Evolutionary conservation across 2,113 vertebrate genomes (phyloP).

Genomic region (Neogobius melanostomus): DNA sequence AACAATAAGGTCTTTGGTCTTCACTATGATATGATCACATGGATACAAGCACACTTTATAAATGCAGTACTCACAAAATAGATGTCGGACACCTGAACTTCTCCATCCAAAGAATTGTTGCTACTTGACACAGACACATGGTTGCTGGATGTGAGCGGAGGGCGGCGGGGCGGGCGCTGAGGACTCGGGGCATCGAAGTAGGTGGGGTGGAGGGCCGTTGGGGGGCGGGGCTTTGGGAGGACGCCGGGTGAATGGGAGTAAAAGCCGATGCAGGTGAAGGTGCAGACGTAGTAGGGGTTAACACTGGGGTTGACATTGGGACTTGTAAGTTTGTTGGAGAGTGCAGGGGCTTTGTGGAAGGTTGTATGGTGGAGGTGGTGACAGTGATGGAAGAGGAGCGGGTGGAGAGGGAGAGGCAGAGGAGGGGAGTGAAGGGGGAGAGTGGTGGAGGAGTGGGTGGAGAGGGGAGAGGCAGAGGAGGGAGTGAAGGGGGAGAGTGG

Average conservation of each 20-base stretch:
- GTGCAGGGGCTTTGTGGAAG: conserved; percentile 51
- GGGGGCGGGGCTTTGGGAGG: conserved; percentile 37
- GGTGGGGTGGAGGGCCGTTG: conserved; percentile 58
- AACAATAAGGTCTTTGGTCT: conserved; percentile 21
- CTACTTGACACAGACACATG: conserved; percentile 87
- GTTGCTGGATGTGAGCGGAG: conserved; percentile 67
- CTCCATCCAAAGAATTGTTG: conserved; percentile 88
- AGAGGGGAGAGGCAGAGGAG: too few species aligned
- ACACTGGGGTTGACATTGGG: conserved; percentile 20
- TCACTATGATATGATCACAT: neutral
- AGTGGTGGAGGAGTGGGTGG: too few species aligned
- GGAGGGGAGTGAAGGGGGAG: too few species aligned
- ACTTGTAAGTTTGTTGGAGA: conserved; percentile 23
- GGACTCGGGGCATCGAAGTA: conserved; percentile 64
- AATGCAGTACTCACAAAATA: conserved; percentile 89
- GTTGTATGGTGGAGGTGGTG: conserved; percentile 46
- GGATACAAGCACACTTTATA: neutral
- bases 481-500: too few species aligned
- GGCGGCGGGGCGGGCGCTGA: conserved; percentile 48
- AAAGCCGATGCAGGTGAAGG: conserved; percentile 54
- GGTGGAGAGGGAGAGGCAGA: too few species aligned
- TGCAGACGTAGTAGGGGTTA: conserved; percentile 14
- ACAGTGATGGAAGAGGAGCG: conserved; percentile 43
- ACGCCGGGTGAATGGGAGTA: conserved; percentile 49
- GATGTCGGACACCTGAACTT: conserved; percentile 87